A percentile compares a stretch with the other conserved stretches of the same genome.
These are phyloP conservation scores for Megalurothrips usitatus DNA, from an alignment of 2,888 invertebrate species.

Conservation along the genomic window DNA sequence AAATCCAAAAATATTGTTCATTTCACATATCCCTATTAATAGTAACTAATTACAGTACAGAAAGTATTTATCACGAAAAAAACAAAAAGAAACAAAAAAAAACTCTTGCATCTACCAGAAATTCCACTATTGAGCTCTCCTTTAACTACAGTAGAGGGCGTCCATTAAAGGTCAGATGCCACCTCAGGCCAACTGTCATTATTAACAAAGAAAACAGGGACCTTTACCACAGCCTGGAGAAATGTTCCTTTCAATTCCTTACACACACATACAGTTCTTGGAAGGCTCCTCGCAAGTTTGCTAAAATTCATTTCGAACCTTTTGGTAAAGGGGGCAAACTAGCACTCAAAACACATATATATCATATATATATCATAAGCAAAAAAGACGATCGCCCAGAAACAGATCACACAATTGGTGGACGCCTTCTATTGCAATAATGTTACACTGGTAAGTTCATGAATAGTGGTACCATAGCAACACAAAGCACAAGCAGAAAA, in stretches of 20 bases:
- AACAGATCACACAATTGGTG: background rate
- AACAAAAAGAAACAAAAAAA: too few relatives aligned
- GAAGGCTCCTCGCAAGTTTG: background rate
- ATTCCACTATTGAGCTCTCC: background rate
- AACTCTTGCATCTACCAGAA: background rate
- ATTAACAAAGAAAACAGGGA: background rate
- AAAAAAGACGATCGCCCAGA: background rate
- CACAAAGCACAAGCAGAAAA: background rate
- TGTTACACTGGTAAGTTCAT: background rate
- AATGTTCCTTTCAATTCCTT: background rate
- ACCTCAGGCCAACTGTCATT: background rate
- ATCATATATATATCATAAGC: background rate
- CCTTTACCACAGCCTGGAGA: too few relatives aligned
- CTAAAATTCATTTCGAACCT: background rate
- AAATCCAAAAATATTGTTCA: conserved; percentile 25
- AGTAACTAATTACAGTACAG: conserved; percentile 3
- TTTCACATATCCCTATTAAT: conserved; percentile 5
- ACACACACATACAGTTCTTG: background rate
- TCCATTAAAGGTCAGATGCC: background rate
- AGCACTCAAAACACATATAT: background rate
- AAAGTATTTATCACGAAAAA: conserved; percentile 12
- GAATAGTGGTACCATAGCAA: background rate
- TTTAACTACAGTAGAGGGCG: background rate
- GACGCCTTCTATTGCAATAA: background rate
- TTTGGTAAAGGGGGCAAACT: background rate